phyloP scores from a whole-genome alignment of 2,888 invertebrate species.

The Lobophora halterata region DNA sequence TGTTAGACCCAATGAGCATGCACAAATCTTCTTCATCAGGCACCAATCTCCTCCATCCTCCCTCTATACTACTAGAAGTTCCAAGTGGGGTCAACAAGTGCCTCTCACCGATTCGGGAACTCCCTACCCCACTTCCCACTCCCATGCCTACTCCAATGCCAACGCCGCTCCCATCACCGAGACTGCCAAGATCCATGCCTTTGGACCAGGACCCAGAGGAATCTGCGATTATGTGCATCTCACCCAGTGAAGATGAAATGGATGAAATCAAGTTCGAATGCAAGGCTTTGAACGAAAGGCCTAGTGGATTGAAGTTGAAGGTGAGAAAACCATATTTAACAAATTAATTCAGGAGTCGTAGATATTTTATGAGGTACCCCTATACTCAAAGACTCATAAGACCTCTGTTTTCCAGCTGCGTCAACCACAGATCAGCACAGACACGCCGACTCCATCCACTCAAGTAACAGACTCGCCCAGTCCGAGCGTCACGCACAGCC shows the following conservation, averaged over 20 bases:
- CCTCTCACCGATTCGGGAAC: constrained; percentile 88
- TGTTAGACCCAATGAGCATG: constrained; percentile 85
- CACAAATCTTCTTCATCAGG: constrained; percentile 81
- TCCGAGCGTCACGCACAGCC: constrained; percentile 70
- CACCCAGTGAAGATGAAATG: constrained; percentile 70
- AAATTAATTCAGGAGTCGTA: background rate
- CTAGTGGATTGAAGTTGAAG: constrained; percentile 61
- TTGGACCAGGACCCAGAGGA: constrained; percentile 19
- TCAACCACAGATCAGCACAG: constrained; percentile 57
- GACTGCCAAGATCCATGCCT: constrained; percentile 60
- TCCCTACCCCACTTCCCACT: constrained; percentile 86
- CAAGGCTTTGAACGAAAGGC: constrained; percentile 53
- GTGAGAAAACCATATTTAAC: constrained; percentile 36
- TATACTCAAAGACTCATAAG: too few species aligned
- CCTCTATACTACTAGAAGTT: constrained; percentile 88
- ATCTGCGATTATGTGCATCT: constrained; percentile 28
- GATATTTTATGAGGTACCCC: too few species aligned
- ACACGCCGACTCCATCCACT: constrained; percentile 71
- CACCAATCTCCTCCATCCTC: constrained; percentile 85
- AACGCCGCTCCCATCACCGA: constrained; percentile 82
- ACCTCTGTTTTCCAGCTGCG: constrained; percentile 68
- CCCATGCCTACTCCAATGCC: constrained; percentile 83
- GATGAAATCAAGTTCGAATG: constrained; percentile 63
- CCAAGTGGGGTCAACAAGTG: constrained; percentile 88
- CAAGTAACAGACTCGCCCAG: constrained; percentile 72